Base-by-base conservation (phyloP, 2,797 vertebrate species). In the Sebastes iracundus region DNA sequence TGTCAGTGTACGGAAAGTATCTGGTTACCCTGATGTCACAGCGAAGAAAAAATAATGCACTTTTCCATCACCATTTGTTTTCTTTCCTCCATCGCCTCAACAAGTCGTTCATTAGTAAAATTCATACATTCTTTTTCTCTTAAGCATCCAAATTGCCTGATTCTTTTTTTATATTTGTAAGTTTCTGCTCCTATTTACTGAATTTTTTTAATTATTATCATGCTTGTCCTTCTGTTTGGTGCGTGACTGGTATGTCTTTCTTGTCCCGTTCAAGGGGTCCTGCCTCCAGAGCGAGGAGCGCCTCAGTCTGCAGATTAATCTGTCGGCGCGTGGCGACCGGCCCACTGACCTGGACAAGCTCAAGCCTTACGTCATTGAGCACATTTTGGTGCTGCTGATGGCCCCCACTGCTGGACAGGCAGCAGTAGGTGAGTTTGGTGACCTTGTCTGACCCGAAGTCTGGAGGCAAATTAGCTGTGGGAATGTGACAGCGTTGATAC, bases 361-460 rank as follows among this genome's bases (percentile, higher is more conserved):
- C 90, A 97, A 98, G 90, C 97, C 97, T 69, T 98, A 98, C 70
- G 93, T 99, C 92, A 94, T 97, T 87, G 98, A 99, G 95, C 98
- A 98, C 93, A 97, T 99, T 88, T 93, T 97, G 95, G 95, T 99
- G 91, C 95, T 98, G 90, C 96, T 98, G 87, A 95, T 97, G 90
- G 93, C 96, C 87, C 92, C 95, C 66, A 90, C 95, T 72, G 93
- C 92, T 83, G 93, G 87, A 79, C 84, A 32, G 46, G 86, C 65
- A 28, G 73, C 90, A 64, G 55, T 84, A 69, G 94, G 96, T 96
- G 88, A 60, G 94, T 93, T 75, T 71, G 20, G 0, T 61, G 46
- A 70, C 63, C 70, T 2, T 4, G 27, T 63, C 12, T 76, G n/a
- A 56, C 49, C 27, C 30, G 0, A 1, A 61, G 16, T 75, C 53